phyloP scores from a whole-genome alignment of 2,113 vertebrate genomes.

The Conger conger region DNA sequence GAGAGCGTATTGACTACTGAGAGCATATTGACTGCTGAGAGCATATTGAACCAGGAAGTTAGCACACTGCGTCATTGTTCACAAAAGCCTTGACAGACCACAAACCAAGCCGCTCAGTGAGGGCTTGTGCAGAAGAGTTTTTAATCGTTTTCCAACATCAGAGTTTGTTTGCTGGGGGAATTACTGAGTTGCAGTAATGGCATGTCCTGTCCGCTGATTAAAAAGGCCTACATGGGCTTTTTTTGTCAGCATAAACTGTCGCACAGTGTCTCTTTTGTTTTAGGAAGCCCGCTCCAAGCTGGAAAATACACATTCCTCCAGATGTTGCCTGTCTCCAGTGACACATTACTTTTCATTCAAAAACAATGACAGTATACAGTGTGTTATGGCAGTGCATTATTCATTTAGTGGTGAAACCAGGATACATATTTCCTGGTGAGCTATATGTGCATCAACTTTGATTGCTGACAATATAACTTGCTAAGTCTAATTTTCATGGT shows the following conservation, averaged over 20 bases:
- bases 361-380: conserved; percentile 44
- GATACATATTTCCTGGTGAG: conserved; percentile 49
- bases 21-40: neutral
- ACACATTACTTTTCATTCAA: conserved; percentile 45
- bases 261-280: conserved; percentile 66
- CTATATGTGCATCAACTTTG: conserved; percentile 35
- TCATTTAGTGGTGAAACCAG: conserved; percentile 47
- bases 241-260: conserved; percentile 57
- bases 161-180: conserved; percentile 72
- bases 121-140: conserved; percentile 41
- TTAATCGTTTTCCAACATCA: conserved; percentile 70
- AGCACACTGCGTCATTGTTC: conserved; percentile 57
- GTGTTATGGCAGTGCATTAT: neutral
- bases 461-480: conserved; percentile 46
- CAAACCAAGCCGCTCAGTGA: conserved; percentile 56
- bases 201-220: conserved; percentile 69
- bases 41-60: conserved; percentile 40
- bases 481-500: conserved; percentile 1
- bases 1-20: conserved; percentile 17
- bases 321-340: conserved; percentile 17
- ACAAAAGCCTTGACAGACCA: conserved; percentile 50
- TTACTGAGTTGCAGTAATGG: conserved; percentile 67
- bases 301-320: conserved; percentile 44
- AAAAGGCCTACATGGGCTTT: conserved; percentile 60
- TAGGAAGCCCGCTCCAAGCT: conserved; percentile 38